Evolutionary conservation across 2,113 vertebrate genomes (phyloP), one percentile per base, ranked within the genome.

Genomic region (Tragelaphus strepsiceros): DNA sequence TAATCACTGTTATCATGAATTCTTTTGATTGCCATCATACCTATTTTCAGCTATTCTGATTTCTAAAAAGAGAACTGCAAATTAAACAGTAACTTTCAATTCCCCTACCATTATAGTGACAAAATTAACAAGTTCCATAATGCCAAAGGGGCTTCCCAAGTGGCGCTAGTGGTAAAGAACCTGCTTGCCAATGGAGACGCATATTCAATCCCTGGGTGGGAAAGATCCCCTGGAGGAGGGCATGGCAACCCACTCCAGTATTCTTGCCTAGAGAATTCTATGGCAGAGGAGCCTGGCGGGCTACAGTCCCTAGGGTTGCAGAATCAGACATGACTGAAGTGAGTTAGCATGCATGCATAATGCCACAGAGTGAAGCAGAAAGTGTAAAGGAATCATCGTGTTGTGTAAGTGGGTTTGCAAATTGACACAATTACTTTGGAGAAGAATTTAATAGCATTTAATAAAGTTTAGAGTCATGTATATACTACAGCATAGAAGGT

Each of bases 1-100:
- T 67, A 89, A 93, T 85, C 53, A 91, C 80, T 58, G 64, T 91
- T 93, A 88, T 71, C 43, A 84, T 62, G 22, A 85, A 81, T 93
- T 96, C 59, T 88, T 97, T 91, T 95, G 95, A 91, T 89, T 93
- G 59, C 59, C n/a, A 81, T n/a, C 87, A 24, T 26, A 93, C 15
- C 74, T 89, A 86, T 92, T 90, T 94, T 61, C 62, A 82, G 49
- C 53, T 85, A 62, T 84, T 88, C 28, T 97, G 77, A 88, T 86
- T 86, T 93, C 32, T 80, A 77, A 88, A 92, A 87, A 67, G 26
- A 80, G 83, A 81, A 39, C n/a, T 94, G 5, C 8, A 74, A 67
- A 64, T 93, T 46, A 85, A 91, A 85, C 43, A 64, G 83, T 53
- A 81, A 71, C 51, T 91, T 78, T 89, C 14, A 78, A 39, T 67